phyloP scores from a whole-genome alignment of 2,797 vertebrate genomes.

The Arnoldichthys spilopterus region DNA sequence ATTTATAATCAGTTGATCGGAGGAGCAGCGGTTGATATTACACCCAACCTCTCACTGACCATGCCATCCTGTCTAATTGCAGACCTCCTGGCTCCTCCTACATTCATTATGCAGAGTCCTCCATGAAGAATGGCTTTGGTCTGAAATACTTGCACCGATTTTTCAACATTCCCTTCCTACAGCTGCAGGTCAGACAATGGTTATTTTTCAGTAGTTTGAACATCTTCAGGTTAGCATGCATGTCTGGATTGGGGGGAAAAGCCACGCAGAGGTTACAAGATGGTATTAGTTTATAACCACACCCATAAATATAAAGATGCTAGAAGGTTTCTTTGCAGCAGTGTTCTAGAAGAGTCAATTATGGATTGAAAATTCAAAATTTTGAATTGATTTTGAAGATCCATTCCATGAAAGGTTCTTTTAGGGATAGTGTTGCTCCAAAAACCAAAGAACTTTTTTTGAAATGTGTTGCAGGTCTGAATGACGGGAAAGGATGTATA shows the following conservation, averaged over 20 bases:
- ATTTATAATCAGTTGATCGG: constrained; percentile 8
- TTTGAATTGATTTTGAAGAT: too few relatives aligned
- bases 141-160: constrained; percentile 87
- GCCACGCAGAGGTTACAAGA: too few relatives aligned
- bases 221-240: not conserved
- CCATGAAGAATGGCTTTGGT: constrained; percentile 90
- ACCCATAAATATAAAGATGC: too few relatives aligned
- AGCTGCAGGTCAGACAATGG: constrained; percentile 81
- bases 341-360: too few relatives aligned
- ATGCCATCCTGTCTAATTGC: constrained; percentile 25
- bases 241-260: not conserved
- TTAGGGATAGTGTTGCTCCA: too few relatives aligned
- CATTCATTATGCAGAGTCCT: constrained; percentile 87
- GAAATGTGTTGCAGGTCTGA: too few relatives aligned
- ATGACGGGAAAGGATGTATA: too few relatives aligned
- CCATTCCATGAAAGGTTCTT: too few relatives aligned
- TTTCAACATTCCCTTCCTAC: constrained; percentile 89
- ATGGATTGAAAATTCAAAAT: too few relatives aligned
- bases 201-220: not conserved
- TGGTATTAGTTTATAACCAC: too few relatives aligned
- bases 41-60: constrained; percentile 27
- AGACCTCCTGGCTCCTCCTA: constrained; percentile 85
- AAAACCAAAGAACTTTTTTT: too few relatives aligned
- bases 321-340: too few relatives aligned
- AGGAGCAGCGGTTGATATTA: not conserved